Base-by-base conservation (phyloP, 2,113 vertebrate species). In the Perca schrenkii region DNA sequence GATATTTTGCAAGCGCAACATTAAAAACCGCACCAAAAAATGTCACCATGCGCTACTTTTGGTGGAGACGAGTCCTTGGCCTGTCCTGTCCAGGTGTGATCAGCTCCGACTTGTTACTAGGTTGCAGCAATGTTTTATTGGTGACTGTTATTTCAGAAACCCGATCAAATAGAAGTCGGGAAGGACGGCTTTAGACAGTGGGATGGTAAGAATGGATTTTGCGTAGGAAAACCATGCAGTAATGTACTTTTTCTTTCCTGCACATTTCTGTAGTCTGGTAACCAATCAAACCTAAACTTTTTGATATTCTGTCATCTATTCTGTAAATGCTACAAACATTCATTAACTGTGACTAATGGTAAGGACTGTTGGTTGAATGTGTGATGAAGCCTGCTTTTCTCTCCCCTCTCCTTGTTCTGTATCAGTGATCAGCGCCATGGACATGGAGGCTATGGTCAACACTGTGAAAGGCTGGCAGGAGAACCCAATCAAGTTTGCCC, bases 161-260 rank as follows among this genome's bases (percentile, higher is more conserved):
- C 95, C 93, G 93, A 96, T 96, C 95, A 96, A 92, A 97, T 97
- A 96, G 94, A 95, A 92, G 96, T 96, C 86, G 96, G 96, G 92
- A 95, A 94, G 89, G 96, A 96, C 93, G 96, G 96, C 95, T 97
- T 97, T 96, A 97, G 94, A 94, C 96, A 97, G 93, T 97, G 95
- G 95, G 96, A 97, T 96, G 96, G 96, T 97, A 96, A 99, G 98
- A 96, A 92, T 92, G 84, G 94, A 95, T 96, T 93, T 96, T 88
- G 77, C 94, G 70, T 96, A 96, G 96, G 96, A 95, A 96, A 94
- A 91, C 90, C 93, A 94, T 94, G 91, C 93, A 95, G 94, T 95
- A 95, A 93, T 94, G 95, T 95, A 95, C 95, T 93, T 85, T 96
- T 96, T 92, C 82, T 93, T 93, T 92, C 89, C 86, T 91, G 82